Evolutionary conservation across 2,797 vertebrate species (phyloP), one percentile per base, ranked within the genome.

Genomic region (Sandelia bainsii): DNA sequence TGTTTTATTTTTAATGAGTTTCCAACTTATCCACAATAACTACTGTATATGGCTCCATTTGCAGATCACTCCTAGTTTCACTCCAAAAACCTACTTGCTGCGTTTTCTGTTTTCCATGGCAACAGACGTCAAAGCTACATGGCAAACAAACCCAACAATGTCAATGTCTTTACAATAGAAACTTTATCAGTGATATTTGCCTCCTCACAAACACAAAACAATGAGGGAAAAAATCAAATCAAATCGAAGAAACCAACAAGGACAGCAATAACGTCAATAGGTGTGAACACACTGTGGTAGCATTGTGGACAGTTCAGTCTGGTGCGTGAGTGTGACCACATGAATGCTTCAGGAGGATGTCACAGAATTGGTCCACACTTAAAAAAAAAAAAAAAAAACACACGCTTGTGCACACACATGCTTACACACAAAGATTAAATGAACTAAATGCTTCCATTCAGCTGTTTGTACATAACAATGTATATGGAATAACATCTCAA

Each of bases 121-220:
- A 77, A 92, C 66, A 84, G 20, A 82, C 61, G 77, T 68, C 74
- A 69, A 79, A 90, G 79, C 82, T 66, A 64, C 72, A 65, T 52
- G 48, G 72, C 75, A 89, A 91, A 89, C 72, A 89, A 86, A 78
- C 59, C 60, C 74, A 88, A 83, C 81, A 72, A 81, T 68, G 27
- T 54, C 6, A 61, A 25, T 29, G 54, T 59, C 54, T 81, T 54
- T 23, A 87, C 83, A 85, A 88, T 81, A 87, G 42, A 89, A 84
- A 86, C 72, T 81, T 86, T 84, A 85, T 90, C 75, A 77, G 82
- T 85, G 81, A 84, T 77, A 80, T 89, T 70, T 86, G 72, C 85
- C 86, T 89, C 83, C 88, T 90, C 88, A 89, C 86, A 89, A 90
- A 89, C 88, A 90, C 88, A 92, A 91, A 85, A 92, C 72, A 67